Percentiles rank a stretch among this genome's conserved stretches.
Evolutionary conservation across 2,797 vertebrate species (phyloP).

Genomic region (Pseudochaenichthys georgianus): DNA sequence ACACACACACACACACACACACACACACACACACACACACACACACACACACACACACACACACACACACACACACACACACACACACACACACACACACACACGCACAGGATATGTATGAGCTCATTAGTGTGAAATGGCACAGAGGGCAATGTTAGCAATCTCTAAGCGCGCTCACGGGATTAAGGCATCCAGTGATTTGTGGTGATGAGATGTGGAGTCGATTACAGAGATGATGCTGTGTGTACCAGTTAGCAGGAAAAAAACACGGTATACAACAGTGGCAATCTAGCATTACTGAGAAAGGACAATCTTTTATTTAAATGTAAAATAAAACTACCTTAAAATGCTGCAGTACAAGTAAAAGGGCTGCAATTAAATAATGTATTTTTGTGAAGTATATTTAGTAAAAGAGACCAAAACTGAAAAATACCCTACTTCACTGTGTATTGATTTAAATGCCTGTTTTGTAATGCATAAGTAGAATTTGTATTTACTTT

Average conservation of each 20-base stretch:
- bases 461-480: neutral
- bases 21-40: too few species aligned
- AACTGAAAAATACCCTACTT: neutral
- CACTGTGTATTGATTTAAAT: neutral
- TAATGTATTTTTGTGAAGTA: neutral
- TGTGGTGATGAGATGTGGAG: constrained; percentile 45
- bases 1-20: too few species aligned
- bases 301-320: neutral
- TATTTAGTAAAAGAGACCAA: neutral
- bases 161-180: constrained; percentile 25
- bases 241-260: constrained; percentile 1
- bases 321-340: neutral
- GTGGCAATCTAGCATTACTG: neutral
- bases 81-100: constrained; percentile 10
- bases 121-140: constrained; percentile 60
- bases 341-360: neutral
- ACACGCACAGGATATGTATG: constrained; percentile 24
- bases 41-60: too few species aligned
- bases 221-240: constrained; percentile 33
- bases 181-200: constrained; percentile 41
- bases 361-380: neutral
- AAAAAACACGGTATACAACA: neutral
- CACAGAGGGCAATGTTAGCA: constrained; percentile 21
- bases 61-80: too few species aligned
- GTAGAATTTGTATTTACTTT: neutral